Evolutionary conservation across 1,140 invertebrate species (phyloP).

Genomic region (Lucilia sericata): DNA sequence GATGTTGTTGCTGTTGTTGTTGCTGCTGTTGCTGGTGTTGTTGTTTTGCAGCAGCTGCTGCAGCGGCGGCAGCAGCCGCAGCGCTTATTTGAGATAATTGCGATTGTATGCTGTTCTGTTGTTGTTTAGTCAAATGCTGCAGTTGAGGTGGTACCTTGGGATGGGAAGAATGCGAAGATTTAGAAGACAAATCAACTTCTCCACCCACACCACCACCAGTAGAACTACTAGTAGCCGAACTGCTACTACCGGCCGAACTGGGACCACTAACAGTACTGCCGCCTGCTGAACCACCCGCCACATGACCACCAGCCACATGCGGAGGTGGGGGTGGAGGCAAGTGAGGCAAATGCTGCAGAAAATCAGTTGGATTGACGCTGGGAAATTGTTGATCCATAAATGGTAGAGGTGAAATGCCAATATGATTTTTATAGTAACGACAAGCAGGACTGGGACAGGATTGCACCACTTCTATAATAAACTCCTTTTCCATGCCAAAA

Average conservation of each 20-base stretch:
- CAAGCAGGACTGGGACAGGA: conserved; percentile 88
- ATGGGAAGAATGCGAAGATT: conserved; percentile 46
- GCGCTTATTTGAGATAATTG: conserved; percentile 62
- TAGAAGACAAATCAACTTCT: conserved; percentile 61
- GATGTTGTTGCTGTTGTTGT: conserved; percentile 56
- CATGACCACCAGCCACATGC: conserved; percentile 53
- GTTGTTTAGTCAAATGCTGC: conserved; percentile 64
- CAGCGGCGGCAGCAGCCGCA: conserved; percentile 54
- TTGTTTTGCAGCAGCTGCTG: conserved; percentile 54
- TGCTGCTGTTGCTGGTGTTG: conserved; percentile 62
- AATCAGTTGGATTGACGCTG: conserved; percentile 62
- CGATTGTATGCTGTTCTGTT: conserved; percentile 64
- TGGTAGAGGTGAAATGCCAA: conserved; percentile 76
- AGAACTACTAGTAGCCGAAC: conserved; percentile 41
- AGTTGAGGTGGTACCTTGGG: conserved; percentile 58
- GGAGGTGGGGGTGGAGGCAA: conserved; percentile 61
- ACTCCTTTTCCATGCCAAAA: conserved; percentile 91
- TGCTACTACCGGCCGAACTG: conserved; percentile 21
- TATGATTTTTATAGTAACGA: conserved; percentile 86
- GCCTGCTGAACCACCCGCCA: background rate
- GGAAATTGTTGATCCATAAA: conserved; percentile 67
- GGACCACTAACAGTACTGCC: conserved; percentile 45
- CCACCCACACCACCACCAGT: conserved; percentile 40
- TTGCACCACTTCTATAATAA: conserved; percentile 87
- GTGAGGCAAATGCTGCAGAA: conserved; percentile 69